phyloP scores from a whole-genome alignment of 2,113 vertebrate species.

The Loxodonta africana region DNA sequence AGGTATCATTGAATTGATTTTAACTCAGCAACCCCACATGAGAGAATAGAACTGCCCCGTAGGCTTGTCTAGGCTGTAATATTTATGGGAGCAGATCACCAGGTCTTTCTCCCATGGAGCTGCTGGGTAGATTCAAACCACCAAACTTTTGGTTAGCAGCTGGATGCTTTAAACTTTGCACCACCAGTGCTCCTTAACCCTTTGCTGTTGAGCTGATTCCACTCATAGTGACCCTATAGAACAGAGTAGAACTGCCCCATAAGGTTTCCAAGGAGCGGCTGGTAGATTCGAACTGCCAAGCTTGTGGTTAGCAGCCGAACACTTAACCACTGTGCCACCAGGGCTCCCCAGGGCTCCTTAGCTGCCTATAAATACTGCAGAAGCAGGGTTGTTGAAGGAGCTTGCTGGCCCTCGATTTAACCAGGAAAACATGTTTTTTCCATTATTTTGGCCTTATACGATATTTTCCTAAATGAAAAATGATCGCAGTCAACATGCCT shows the following conservation, averaged over 20 bases:
- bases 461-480: conserved; percentile 60
- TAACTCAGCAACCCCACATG: too few species aligned
- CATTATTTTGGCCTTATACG: conserved; percentile 10
- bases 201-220: neutral
- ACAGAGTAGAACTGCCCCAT: neutral
- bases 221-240: neutral
- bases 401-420: neutral
- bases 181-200: too few species aligned
- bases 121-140: neutral
- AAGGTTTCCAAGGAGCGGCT: too few species aligned
- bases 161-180: too few species aligned
- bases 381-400: neutral
- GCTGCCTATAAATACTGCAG: neutral
- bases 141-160: too few species aligned
- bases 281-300: neutral
- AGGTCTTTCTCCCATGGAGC: neutral
- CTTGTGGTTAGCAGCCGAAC: neutral
- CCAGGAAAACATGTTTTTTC: conserved; percentile 52
- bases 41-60: too few species aligned
- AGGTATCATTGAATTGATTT: too few species aligned
- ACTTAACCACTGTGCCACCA: too few species aligned
- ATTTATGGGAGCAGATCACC: neutral
- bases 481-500: conserved; percentile 52
- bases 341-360: neutral
- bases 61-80: too few species aligned